Percentiles rank a stretch among this genome's conserved stretches.
phyloP scores from a whole-genome alignment of 2,888 invertebrate species.

The Aplocera efformata region DNA sequence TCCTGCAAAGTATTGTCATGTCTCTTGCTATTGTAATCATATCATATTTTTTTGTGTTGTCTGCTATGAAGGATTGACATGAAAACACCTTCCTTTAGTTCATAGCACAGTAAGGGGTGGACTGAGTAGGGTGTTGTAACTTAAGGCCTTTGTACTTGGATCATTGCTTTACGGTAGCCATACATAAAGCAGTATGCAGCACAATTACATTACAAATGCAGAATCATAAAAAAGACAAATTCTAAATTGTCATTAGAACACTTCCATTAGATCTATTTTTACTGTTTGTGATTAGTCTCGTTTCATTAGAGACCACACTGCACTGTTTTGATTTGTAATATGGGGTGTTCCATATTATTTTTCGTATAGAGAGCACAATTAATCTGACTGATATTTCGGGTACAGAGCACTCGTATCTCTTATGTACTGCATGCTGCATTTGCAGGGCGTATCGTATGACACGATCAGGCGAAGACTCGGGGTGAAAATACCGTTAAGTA shows the following conservation, averaged over 20 bases:
- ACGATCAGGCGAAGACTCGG: background rate
- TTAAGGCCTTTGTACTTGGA: background rate
- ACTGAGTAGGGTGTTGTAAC: background rate
- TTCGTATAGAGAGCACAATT: too few relatives aligned
- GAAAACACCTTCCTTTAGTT: slow-evolving; percentile 1
- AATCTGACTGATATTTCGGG: too few relatives aligned
- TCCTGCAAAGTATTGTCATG: slow-evolving; percentile 2
- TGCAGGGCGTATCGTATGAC: background rate
- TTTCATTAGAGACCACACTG: background rate
- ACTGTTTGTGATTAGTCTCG: background rate
- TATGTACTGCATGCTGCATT: slow-evolving; percentile 11
- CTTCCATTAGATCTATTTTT: background rate
- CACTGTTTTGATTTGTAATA: background rate
- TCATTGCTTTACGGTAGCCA: background rate
- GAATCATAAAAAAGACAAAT: too few relatives aligned
- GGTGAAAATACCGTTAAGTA: background rate
- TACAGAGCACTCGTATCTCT: background rate
- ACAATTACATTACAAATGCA: background rate
- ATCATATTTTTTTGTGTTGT: background rate
- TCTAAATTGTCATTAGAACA: background rate
- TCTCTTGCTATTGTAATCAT: slow-evolving; percentile 5
- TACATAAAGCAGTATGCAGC: slow-evolving; percentile 3
- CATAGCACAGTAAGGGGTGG: background rate
- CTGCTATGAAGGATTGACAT: background rate
- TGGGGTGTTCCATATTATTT: too few relatives aligned